Base-by-base conservation (phyloP, 2,113 vertebrate genomes). In the Phoxinus phoxinus region DNA sequence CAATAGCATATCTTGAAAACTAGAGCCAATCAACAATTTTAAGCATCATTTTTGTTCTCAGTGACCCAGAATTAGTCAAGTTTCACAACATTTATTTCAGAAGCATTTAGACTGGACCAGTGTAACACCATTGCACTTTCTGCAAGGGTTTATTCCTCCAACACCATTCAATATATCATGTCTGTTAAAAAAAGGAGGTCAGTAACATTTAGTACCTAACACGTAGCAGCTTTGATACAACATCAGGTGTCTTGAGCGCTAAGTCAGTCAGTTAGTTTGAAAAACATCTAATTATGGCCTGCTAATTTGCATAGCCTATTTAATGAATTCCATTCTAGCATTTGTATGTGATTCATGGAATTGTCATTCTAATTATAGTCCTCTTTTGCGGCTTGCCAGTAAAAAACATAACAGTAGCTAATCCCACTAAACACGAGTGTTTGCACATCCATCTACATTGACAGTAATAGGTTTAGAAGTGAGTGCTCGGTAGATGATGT, bases 391-490 rank as follows among this genome's bases (percentile, higher is more conserved):
- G 61, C 59, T 48, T 2, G 6, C 41, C 79, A 81, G 41, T 81
- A 58, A 82, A 82, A 71, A 69, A 82, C 59, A 30, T 63, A 81
- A 46, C 79, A 82, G 63, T 67, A 67, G 7, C 80, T 32, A 69
- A 53, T 82, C 80, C 30, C 5, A 32, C 63, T 82, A 56, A 23
- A 56, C 46, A 71, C 30, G 15, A 69, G 27, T 53, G 46, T 82
- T 82, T 67, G 61, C n/a, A 35, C 80, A 82, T 82, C 46, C 63
- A 82, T 82, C 63, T 35, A 8, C 80, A 67, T 6, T 58, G 81
- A 83, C 81, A 41, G 81, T 83, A 72, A 83, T 83, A 83, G 46
- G 11, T 83, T 67, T 67, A 35, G 76, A 79, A 79, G 79, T 67
- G 79, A 81, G 59, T 51, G 79, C 41, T 73, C 46, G 19, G 81